Base-by-base conservation (phyloP, 2,888 invertebrate genomes). In the Chalcis sispes region DNA sequence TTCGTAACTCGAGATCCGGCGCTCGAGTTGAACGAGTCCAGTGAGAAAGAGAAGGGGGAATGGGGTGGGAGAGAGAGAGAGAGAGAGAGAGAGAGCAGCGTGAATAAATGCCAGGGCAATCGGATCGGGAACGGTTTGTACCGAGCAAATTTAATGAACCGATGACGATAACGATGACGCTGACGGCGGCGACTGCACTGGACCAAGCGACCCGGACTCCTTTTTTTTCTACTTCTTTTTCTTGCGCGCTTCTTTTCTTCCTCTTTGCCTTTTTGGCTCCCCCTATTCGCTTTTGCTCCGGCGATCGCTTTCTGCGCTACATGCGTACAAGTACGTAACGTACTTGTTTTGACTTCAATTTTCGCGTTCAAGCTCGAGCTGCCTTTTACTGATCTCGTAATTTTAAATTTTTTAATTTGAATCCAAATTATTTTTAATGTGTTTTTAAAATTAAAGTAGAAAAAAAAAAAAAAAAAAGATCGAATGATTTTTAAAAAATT, bases 101-200 rank as follows among this genome's bases (percentile, higher is more conserved):
- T 76, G 70, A 72, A 76, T 72, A 75, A 75, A 75, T 71, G 69
- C 75, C 69, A 46, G 42, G 48, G 62, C 59, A 66, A 72, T 72
- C 71, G 71, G 75, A 72, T 66, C 54, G 76, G 46, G 75, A 71
- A 66, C 66, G 56, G 72, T 72, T 76, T 72, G 72, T 72, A 66
- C 76, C 72, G 62, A 76, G 72, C 72, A 72, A 72, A 76, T 72
- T 76, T 76, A 72, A 72, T 67, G 76, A 76, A 72, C 72, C 76
- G 72, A 67, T 62, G 72, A 72, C 72, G 76, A 76, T 72, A 72
- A 76, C 72, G 72, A 76, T 69, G 72, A 70, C 71, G 66, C 66
- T 70, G 71, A 72, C 75, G 70, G 56, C 69, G 56, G 59, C 66
- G 48, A 23, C 75, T 58, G 48, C 67, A 46, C 48, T 58, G 42